These are phyloP conservation scores for Aphelenchoides avenae DNA, from an alignment of 1,140 invertebrate species.

Conservation along the genomic window DNA sequence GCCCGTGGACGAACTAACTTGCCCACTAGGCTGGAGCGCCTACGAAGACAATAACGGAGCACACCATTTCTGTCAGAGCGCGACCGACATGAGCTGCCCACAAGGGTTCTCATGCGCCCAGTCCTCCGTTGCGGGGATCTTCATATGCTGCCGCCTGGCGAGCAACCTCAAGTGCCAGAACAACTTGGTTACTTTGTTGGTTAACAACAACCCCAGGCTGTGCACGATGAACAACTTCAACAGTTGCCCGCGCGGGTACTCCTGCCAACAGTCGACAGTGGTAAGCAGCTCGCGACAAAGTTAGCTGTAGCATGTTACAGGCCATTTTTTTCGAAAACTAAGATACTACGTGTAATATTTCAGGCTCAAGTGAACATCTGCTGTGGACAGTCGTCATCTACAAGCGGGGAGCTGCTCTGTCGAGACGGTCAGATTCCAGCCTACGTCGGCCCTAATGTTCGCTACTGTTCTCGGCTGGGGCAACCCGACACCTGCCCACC, in stretches of 20 bases:
- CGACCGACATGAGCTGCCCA: slow-evolving; percentile 40
- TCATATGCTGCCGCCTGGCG: slow-evolving; percentile 45
- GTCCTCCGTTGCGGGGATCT: slow-evolving; percentile 36
- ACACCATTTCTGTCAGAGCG: slow-evolving; percentile 43
- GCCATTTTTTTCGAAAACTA: neutral
- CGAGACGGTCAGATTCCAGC: slow-evolving; percentile 37
- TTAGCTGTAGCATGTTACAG: slow-evolving; percentile 7
- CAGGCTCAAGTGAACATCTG: neutral
- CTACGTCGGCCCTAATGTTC: slow-evolving; percentile 33
- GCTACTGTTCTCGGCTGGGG: slow-evolving; percentile 25
- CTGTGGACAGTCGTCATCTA: slow-evolving; percentile 33
- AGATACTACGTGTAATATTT: neutral
- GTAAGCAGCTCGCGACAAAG: too few species aligned
- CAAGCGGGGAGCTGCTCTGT: slow-evolving; percentile 26
- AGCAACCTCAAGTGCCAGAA: slow-evolving; percentile 29
- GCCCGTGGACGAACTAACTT: slow-evolving; percentile 31
- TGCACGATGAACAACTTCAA: slow-evolving; percentile 22
- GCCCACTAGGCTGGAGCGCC: slow-evolving; percentile 38
- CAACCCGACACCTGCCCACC: slow-evolving; percentile 36
- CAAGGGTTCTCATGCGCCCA: slow-evolving; percentile 45
- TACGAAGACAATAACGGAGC: slow-evolving; percentile 31
- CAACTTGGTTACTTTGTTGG: slow-evolving; percentile 32
- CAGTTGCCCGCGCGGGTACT: slow-evolving; percentile 41
- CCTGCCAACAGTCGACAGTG: slow-evolving; percentile 32
- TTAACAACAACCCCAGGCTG: slow-evolving; percentile 40